A percentile compares a stretch with the other conserved stretches of the same genome.
phyloP scores from a whole-genome alignment of 2,797 vertebrate species.

The Erethizon dorsatum region DNA sequence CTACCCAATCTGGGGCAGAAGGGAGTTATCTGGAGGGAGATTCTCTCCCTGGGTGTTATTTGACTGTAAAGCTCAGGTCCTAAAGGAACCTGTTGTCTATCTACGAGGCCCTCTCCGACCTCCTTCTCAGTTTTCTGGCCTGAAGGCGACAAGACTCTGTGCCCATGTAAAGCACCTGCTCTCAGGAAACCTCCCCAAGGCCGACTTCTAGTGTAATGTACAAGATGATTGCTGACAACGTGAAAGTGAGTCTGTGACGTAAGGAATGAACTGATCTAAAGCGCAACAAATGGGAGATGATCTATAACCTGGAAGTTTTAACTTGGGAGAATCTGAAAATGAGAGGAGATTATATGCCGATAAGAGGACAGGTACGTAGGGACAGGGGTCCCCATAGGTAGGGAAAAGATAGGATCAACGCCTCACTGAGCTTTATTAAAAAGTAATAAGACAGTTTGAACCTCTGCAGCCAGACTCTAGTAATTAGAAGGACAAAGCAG shows the following conservation, averaged over 20 bases:
- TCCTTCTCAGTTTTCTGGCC: not conserved
- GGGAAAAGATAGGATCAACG: not conserved
- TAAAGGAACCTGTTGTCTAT: not conserved
- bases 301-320: conserved; percentile 68
- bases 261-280: conserved; percentile 61
- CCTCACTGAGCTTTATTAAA: not conserved
- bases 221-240: conserved; percentile 17
- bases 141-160: conserved; percentile 14
- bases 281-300: conserved; percentile 33
- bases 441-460: not conserved
- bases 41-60: not conserved
- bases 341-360: conserved; percentile 55
- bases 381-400: not conserved
- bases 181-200: conserved; percentile 55
- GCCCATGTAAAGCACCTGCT: not conserved
- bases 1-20: not conserved
- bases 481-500: not conserved
- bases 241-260: conserved; percentile 57
- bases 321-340: conserved; percentile 63
- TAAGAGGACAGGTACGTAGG: conserved; percentile 41
- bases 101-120: not conserved
- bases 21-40: not conserved
- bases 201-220: not conserved
- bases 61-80: not conserved
- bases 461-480: not conserved